These are phyloP conservation scores for Trochalopteron elliotii DNA, from an alignment of 2,113 vertebrate species.

Conservation along the genomic window DNA sequence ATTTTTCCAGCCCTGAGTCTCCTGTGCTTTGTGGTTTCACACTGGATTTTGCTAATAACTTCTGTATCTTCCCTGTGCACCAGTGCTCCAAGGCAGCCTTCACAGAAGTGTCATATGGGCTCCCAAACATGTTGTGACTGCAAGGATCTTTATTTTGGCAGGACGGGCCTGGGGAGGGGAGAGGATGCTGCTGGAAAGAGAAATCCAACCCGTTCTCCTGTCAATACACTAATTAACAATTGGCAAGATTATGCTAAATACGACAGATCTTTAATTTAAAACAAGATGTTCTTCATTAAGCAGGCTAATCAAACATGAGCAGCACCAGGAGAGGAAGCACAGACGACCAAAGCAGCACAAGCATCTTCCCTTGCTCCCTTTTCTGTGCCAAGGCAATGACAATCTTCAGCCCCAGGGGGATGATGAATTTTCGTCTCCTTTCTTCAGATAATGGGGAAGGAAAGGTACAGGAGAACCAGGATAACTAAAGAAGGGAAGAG, in stretches of 20 bases:
- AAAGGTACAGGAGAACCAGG: neutral
- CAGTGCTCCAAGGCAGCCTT: neutral
- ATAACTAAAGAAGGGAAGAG: neutral
- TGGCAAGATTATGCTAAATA: constrained; percentile 39
- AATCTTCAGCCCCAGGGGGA: neutral
- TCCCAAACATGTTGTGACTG: constrained; percentile 38
- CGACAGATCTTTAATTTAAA: constrained; percentile 32
- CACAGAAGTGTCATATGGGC: constrained; percentile 19
- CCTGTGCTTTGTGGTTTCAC: neutral
- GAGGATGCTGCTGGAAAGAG: neutral
- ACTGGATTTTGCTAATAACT: neutral
- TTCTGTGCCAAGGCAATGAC: neutral
- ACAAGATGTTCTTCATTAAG: constrained; percentile 30
- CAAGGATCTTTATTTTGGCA: constrained; percentile 39
- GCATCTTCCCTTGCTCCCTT: neutral
- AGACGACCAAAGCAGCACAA: neutral
- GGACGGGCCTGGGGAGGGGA: neutral
- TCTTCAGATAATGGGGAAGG: neutral
- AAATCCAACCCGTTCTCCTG: neutral
- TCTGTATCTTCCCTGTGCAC: neutral
- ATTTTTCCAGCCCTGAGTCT: neutral
- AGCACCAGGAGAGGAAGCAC: neutral
- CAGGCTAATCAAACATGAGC: constrained; percentile 1
- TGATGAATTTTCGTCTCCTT: neutral
- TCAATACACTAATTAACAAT: constrained; percentile 33